Conservation (phyloP, 2,888 invertebrate species). For the Stomorhina lunata region DNA sequence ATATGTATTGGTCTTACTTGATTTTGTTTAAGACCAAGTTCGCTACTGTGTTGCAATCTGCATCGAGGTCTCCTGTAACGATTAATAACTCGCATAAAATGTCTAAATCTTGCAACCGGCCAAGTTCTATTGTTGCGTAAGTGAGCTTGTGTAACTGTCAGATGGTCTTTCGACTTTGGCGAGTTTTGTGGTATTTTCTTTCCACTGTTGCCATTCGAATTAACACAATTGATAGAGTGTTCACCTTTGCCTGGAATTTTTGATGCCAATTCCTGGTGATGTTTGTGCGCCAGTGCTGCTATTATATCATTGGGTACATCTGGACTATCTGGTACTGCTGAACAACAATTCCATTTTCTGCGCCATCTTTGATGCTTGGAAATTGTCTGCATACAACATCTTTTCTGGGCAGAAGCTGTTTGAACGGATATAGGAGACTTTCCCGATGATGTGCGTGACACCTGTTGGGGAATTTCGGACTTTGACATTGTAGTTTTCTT, state of each 20-base stretch:
- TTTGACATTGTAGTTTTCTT: slow-evolving; percentile 54
- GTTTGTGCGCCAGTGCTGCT: slow-evolving; percentile 76
- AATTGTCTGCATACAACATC: slow-evolving; percentile 76
- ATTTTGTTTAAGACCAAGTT: slow-evolving; percentile 76
- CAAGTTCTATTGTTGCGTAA: slow-evolving; percentile 72
- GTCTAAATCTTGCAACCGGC: slow-evolving; percentile 75
- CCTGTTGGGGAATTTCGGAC: slow-evolving; percentile 60
- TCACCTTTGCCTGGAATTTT: slow-evolving; percentile 65
- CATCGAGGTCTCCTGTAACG: slow-evolving; percentile 78
- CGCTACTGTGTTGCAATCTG: slow-evolving; percentile 68
- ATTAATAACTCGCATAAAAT: slow-evolving; percentile 78
- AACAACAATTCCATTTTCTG: slow-evolving; percentile 83
- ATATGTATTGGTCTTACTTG: slow-evolving; percentile 78
- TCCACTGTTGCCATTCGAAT: slow-evolving; percentile 63
- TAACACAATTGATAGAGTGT: slow-evolving; percentile 69
- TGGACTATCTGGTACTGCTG: slow-evolving; percentile 83
- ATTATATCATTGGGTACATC: slow-evolving; percentile 81
- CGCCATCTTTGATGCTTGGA: slow-evolving; percentile 80
- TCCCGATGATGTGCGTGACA: slow-evolving; percentile 45
- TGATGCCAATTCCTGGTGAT: slow-evolving; percentile 68
- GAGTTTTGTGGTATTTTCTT: slow-evolving; percentile 61
- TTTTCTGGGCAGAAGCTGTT: slow-evolving; percentile 36
- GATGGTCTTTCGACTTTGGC: slow-evolving; percentile 61
- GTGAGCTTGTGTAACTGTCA: slow-evolving; percentile 52
- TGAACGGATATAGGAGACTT: slow-evolving; percentile 46